A percentile compares a stretch with the other conserved stretches of the same genome.
Conservation (phyloP, 2,888 invertebrate species). For the Alsophila aescularia region DNA sequence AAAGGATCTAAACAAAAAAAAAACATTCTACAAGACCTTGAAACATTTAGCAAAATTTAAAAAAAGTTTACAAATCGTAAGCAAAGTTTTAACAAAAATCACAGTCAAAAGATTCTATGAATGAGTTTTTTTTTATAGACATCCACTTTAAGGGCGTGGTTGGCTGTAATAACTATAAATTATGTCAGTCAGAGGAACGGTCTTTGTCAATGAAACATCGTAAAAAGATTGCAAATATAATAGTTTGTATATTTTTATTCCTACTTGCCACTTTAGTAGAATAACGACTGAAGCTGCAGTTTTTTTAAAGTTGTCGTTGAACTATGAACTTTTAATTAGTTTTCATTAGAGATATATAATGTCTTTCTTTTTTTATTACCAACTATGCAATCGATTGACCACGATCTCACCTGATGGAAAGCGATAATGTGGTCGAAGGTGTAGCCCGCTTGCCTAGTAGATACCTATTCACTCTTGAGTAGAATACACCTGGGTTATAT, state of each 20-base stretch:
- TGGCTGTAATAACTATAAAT: slow-evolving; percentile 34
- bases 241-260: slow-evolving; percentile 1
- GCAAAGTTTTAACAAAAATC: slow-evolving; percentile 6
- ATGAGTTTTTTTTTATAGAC: slow-evolving; percentile 31
- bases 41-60: not conserved
- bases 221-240: slow-evolving; percentile 8
- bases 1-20: too few species aligned
- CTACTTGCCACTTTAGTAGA: not conserved
- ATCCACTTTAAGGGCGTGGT: slow-evolving; percentile 38
- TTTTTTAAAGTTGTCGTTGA: too few species aligned
- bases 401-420: too few species aligned
- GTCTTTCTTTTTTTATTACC: too few species aligned
- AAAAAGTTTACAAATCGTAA: slow-evolving; percentile 2
- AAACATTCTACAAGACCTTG: not conserved
- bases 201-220: slow-evolving; percentile 15
- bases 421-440: too few species aligned
- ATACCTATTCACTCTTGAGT: too few species aligned
- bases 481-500: too few species aligned
- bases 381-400: too few species aligned
- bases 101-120: slow-evolving; percentile 22
- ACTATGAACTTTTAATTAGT: too few species aligned
- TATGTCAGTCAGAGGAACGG: slow-evolving; percentile 31
- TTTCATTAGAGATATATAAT: too few species aligned
- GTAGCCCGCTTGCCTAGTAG: too few species aligned
- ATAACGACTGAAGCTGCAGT: too few species aligned